Evolutionary conservation across 35 echinoderm and acorn worm species (phyloP).

Genomic region (Acanthaster planci): DNA sequence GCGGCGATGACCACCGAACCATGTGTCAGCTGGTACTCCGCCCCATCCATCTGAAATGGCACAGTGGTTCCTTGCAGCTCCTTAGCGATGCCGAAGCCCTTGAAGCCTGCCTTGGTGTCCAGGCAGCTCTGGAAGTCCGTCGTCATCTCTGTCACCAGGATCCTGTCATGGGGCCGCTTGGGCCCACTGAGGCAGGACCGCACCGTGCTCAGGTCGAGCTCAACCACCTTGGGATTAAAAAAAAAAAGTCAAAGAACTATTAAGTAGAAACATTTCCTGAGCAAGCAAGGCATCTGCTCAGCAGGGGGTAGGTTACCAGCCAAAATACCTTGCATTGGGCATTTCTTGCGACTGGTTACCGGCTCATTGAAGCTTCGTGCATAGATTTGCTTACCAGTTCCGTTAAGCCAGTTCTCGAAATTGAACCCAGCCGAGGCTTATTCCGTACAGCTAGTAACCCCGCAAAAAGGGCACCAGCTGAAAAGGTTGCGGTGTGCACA

Average conservation of each 20-base stretch:
- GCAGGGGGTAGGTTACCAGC: too few species aligned
- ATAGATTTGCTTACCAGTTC: too few species aligned
- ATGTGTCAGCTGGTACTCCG: constrained; percentile 80
- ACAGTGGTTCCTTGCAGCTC: constrained; percentile 70
- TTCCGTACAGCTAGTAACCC: too few species aligned
- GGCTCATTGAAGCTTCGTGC: too few species aligned
- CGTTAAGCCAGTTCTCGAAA: too few species aligned
- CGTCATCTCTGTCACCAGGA: constrained; percentile 84
- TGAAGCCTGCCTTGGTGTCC: constrained; percentile 88
- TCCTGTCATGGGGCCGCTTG: constrained; percentile 98
- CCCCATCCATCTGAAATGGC: constrained; percentile 73
- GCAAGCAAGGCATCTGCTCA: too few species aligned
- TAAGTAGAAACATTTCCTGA: too few species aligned
- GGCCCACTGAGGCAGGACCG: constrained; percentile 91
- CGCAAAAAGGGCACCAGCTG: too few species aligned
- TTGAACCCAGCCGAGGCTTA: too few species aligned
- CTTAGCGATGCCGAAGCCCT: constrained; percentile 82
- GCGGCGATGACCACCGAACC: constrained; percentile 99
- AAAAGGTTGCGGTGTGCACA: too few species aligned
- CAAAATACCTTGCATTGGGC: too few species aligned
- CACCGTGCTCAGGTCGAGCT: constrained; percentile 83
- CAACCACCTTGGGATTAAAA: constrained; percentile 55
- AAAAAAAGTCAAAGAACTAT: background rate
- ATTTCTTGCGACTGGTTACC: too few species aligned
- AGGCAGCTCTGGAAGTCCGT: constrained; percentile 91